phyloP scores from a whole-genome alignment of 1,140 invertebrate species.

The Maconellicoccus hirsutus region DNA sequence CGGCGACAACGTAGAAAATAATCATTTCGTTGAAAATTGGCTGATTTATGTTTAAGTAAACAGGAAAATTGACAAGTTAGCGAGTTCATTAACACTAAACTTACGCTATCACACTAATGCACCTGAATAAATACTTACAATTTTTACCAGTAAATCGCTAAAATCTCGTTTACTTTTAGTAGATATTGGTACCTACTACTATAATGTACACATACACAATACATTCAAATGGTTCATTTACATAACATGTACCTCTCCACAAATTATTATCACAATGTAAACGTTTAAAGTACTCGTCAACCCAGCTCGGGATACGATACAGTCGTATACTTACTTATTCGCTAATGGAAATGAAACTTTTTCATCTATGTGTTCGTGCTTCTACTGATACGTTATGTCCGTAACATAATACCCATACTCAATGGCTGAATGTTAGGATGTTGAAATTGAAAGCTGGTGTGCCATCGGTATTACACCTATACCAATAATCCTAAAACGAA shows the following conservation, averaged over 20 bases:
- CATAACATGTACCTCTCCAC: background rate
- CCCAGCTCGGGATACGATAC: no score
- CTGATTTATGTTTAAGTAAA: conserved; percentile 1
- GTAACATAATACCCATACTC: no score
- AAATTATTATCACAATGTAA: background rate
- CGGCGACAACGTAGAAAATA: background rate
- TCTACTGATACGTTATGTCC: background rate
- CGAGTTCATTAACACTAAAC: background rate
- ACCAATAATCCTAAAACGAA: no score
- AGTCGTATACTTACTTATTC: background rate
- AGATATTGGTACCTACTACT: no score
- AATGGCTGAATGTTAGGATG: no score
- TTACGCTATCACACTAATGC: background rate
- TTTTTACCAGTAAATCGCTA: conserved; percentile 5
- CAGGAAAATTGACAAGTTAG: background rate
- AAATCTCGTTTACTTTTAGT: background rate
- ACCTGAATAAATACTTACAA: conserved; percentile 2
- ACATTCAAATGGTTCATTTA: background rate
- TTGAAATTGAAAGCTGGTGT: no score
- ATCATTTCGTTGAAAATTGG: background rate
- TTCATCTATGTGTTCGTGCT: background rate
- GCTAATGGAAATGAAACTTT: conserved; percentile 9
- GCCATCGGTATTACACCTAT: no score
- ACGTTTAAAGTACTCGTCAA: background rate
- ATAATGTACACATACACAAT: no score